Base-by-base conservation (phyloP, 2,888 invertebrate species). In the Lithophane socia region DNA sequence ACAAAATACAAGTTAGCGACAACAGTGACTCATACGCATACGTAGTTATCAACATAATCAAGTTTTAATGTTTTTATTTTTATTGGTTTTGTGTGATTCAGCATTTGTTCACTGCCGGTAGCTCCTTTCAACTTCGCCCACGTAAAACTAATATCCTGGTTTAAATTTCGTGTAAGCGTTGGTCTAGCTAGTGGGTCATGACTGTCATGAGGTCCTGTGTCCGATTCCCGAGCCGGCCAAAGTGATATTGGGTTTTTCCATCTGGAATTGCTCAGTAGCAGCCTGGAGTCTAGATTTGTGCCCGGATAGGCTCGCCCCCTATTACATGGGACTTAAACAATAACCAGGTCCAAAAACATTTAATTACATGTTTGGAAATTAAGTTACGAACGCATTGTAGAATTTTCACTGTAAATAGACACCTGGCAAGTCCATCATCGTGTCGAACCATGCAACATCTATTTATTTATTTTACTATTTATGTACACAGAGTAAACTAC, bases 61-160 rank as follows among this genome's bases (percentile, higher is more conserved):
- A 73, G 42, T 81, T 73, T 64, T 7, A 54, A 73, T 82, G 71
- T 75, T 80, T 72, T 85, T 72, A 61, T 74, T 77, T 81, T 74
- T 82, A 64, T 69, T 60, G 44, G 37, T 42, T 24, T 37, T 1
- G 18, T 49, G 42, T 81, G 82, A 81, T 58, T 81, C 81, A 70
- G 37, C 61, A 52, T 63, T 49, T 24, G 29, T 54, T 65, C 52
- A 63, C n/a, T 37, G 73, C 7, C n/a, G 16, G 42, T 44, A 72
- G 65, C 58, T 8, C 56, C 52, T 47, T 77, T 42, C 37, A 49
- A 63, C 21, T 12, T 24, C 85, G 42, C 75, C 75, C 64, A 77
- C 85, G 18, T 21, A 52, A 52, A 18, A 52, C 8, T 21, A 21
- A 9, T 52, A 21, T 52, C 52, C 37, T 37, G 3, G 37, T 37